Base-by-base conservation (phyloP, 1,140 invertebrate genomes). In the Triops cancriformis region DNA sequence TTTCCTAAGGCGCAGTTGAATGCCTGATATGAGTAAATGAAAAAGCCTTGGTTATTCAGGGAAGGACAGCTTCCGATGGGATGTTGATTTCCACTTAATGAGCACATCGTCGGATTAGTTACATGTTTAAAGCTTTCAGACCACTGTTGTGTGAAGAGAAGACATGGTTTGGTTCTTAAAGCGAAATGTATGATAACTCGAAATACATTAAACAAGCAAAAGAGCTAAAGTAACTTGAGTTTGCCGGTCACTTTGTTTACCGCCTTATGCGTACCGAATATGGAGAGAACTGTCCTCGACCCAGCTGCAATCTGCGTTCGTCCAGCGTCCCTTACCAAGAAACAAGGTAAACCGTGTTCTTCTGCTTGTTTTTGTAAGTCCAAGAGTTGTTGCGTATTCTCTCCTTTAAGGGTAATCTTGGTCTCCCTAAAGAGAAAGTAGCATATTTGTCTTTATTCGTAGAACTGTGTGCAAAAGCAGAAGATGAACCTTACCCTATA, bases 281-380 rank as follows among this genome's bases (percentile, higher is more conserved):
- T 79, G 72, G 84, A 85, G 26, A 88, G 82, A 78, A 88, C 85
- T n/a, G 87, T 88, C 72, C 84, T 78, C 6, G 86, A 86, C 31
- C 84, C 84, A n/a, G 83, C 77, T 12, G 86, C 82, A 79, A 90
- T 87, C 84, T 90, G 89, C 45, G 89, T 91, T 80, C 83, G 84
- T 10, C 89, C 89, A 72, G 89, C 89, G 85, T 91, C 89, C 75
- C 86, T 85, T 4, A 90, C 88, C 74, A 89, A 79, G 82, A 88
- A 89, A 76, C 85, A 84, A 73, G 87, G 88, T 72, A 90, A 81
- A 75, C 85, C 84, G 12, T 84, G 77, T 37, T 81, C 80, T 31
- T 85, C 84, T 7, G 89, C 88, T 81, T 86, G 84, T 76, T 85
- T 84, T 80, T 85, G 84, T 31, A 90, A 80, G 64, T 86, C 84